Conservation (phyloP, 2,113 vertebrate species). For the Calyptomena viridis region DNA sequence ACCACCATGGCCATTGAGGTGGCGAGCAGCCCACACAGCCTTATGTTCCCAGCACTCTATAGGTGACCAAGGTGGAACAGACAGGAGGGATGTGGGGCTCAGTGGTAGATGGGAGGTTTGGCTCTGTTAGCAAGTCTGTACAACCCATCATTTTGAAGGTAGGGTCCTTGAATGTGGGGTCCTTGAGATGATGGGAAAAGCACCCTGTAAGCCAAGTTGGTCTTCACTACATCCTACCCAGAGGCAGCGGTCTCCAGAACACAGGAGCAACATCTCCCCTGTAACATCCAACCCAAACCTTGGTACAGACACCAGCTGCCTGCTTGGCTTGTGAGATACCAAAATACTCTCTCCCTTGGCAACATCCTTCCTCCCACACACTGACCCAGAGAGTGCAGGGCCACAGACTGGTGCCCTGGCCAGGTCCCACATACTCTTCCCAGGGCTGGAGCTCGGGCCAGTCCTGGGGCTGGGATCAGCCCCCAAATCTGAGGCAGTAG, state of each 20-base stretch:
- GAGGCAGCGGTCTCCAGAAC: background rate
- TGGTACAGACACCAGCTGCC: fast-evolving
- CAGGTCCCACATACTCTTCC: background rate
- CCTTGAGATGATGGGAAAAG: background rate
- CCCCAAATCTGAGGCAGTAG: fast-evolving
- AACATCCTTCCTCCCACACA: background rate
- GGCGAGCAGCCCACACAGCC: background rate
- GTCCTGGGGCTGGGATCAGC: background rate
- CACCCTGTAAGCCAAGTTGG: background rate
- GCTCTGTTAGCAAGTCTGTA: fast-evolving
- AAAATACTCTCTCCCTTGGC: background rate
- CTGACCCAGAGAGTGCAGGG: fast-evolving
- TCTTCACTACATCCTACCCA: background rate
- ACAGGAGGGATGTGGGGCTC: background rate
- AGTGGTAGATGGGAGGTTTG: background rate
- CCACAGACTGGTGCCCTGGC: background rate
- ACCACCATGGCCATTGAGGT: fast-evolving
- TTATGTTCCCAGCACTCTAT: fast-evolving
- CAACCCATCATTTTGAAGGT: background rate
- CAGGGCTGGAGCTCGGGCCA: background rate
- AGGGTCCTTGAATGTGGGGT: background rate
- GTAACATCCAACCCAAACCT: background rate
- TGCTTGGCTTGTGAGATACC: fast-evolving
- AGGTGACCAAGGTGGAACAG: background rate
- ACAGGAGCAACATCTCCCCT: fast-evolving